phyloP scores from a whole-genome alignment of 2,888 invertebrate genomes.

The Liodrosophila aerea region DNA sequence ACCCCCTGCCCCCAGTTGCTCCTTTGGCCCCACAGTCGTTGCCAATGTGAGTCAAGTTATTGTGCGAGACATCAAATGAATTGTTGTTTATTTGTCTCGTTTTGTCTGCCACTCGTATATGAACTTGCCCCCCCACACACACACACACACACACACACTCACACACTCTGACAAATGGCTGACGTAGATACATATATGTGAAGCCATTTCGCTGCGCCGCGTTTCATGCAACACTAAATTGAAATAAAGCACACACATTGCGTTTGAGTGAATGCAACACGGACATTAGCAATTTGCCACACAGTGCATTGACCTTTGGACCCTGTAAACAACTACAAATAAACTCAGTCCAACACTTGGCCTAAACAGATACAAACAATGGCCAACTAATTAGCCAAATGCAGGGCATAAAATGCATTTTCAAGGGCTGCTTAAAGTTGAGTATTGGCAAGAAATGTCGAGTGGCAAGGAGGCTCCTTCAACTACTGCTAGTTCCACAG shows the following conservation, averaged over 20 bases:
- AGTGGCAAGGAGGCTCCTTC: not conserved
- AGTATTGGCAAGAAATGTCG: constrained; percentile 5
- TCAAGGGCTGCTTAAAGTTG: constrained; percentile 1
- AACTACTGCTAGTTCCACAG: not conserved
- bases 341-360: not conserved
- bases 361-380: no score
- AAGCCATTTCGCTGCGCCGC: constrained; percentile 58
- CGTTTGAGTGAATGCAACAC: not conserved
- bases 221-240: constrained; percentile 61
- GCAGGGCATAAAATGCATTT: no score
- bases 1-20: not conserved
- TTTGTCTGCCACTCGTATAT: constrained; percentile 21
- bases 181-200: constrained; percentile 34
- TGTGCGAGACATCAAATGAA: constrained; percentile 63
- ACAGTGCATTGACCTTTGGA: constrained; percentile 23
- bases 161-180: constrained; percentile 51
- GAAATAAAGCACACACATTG: constrained; percentile 56
- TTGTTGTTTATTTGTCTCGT: constrained; percentile 69
- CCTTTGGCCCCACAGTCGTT: not conserved
- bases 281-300: constrained; percentile 9
- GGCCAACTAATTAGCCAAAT: constrained; percentile 12
- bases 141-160: constrained; percentile 24
- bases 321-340: not conserved
- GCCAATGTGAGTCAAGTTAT: constrained; percentile 37
- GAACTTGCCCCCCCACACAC: constrained; percentile 9